Conservation (phyloP, 2,113 vertebrate genomes). For the Neodon shergylaensis region DNA sequence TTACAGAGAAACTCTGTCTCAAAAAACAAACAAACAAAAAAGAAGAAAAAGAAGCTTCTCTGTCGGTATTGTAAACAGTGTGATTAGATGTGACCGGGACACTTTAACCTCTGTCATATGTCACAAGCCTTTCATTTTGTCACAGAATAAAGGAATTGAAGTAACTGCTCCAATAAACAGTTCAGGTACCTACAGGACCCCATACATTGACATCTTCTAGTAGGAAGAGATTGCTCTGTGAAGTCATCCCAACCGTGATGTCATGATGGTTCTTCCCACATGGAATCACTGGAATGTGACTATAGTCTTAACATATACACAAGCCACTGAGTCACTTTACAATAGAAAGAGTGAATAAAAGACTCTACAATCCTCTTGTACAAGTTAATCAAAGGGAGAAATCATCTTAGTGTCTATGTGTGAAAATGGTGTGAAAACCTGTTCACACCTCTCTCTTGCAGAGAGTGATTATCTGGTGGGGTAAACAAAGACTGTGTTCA, state of each 20-base stretch:
- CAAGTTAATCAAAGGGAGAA: conserved; percentile 37
- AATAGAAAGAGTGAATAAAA: conserved; percentile 22
- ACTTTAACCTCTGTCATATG: neutral
- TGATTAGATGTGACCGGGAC: neutral
- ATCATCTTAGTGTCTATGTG: neutral
- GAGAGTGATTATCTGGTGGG: neutral
- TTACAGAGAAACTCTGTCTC: no score
- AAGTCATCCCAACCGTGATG: neutral
- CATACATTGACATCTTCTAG: neutral
- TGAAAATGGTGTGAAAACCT: conserved; percentile 3
- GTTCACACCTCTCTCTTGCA: neutral
- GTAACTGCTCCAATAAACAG: neutral
- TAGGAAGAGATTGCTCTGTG: neutral
- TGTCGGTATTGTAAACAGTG: neutral
- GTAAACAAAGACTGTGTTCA: neutral
- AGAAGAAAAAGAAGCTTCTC: neutral
- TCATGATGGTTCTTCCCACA: conserved; percentile 25
- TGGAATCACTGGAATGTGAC: neutral
- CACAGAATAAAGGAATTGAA: neutral
- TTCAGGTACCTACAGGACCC: neutral
- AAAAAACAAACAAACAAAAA: no score
- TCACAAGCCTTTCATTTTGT: neutral
- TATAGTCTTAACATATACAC: neutral
- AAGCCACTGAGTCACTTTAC: neutral
- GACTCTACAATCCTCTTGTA: neutral